Evolutionary conservation across 2,797 vertebrate genomes (phyloP), one percentile per base, ranked within the genome.

Genomic region (Psittacula derbiana): DNA sequence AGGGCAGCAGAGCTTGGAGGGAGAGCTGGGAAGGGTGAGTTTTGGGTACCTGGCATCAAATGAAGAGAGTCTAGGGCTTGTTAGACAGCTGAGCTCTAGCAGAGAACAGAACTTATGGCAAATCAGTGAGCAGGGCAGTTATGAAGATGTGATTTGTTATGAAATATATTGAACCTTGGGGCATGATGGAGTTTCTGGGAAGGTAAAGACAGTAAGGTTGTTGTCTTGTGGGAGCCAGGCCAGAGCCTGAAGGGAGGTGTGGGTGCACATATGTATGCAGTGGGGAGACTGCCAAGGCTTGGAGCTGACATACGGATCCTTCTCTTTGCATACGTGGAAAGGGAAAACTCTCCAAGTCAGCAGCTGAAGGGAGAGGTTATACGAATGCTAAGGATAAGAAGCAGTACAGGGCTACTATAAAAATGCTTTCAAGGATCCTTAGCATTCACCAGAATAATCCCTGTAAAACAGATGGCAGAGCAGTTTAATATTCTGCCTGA

Each of bases 381-480:
- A 13, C 3, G 36, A 50, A 30, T 41, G 28, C 16, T 20, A 7
- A 47, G 74, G 41, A 33, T 27, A 41, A 33, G 81, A 11, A 65
- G 21, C 36, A 28, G 2, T 70, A 55, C 24, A 49, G 58, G 38
- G 65, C 58, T 31, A 40, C 69, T 25, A 36, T n/a, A 69, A 88
- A 92, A 93, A 81, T 88, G 84, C 85, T 97, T 97, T 85, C 81
- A 87, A 55, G 57, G 84, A 70, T 91, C 44, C 94, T 95, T 58
- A 80, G 43, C 23, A 47, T 57, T 47, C 88, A 80, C 74, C 55
- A 79, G 86, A 93, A 80, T 93, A 95, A 92, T 93, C 82, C 61
- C 33, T 33, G 61, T 57, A 88, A 95, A 96, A 86, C 97, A 97
- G 97, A 96, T 95, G 93, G 97, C 25, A 25, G 75, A 61, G 82